A percentile compares a stretch with the other conserved stretches of the same genome.
These are phyloP conservation scores for Glaucidium brasilianum DNA, from an alignment of 2,113 vertebrate species.

Conservation along the genomic window DNA sequence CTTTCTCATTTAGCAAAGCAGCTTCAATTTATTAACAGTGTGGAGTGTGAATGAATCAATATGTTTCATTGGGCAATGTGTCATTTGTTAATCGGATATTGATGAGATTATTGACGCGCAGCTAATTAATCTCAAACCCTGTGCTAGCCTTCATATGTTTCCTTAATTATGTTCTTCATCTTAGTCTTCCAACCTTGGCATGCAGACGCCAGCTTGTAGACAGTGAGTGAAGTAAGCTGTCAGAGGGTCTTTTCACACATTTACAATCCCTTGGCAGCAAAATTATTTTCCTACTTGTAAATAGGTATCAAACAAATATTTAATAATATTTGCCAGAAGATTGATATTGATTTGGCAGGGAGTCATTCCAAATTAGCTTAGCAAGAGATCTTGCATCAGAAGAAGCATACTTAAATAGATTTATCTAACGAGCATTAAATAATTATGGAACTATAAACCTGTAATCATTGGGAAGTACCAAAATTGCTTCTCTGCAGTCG, in stretches of 20 bases:
- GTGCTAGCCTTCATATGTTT: constrained; percentile 92
- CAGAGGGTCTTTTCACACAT: constrained; percentile 72
- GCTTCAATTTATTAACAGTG: constrained; percentile 95
- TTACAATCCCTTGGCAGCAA: constrained; percentile 74
- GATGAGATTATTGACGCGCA: constrained; percentile 98
- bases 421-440: constrained; percentile 50
- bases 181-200: constrained; percentile 86
- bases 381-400: constrained; percentile 50
- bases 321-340: constrained; percentile 76
- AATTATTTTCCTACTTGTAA: constrained; percentile 81
- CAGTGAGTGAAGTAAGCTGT: constrained; percentile 84
- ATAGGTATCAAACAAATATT: constrained; percentile 82
- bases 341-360: constrained; percentile 74
- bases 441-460: constrained; percentile 42
- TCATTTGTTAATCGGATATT: constrained; percentile 99
- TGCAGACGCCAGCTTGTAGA: constrained; percentile 68
- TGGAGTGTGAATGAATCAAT: constrained; percentile 94
- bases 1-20: constrained; percentile 87
- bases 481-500: background rate
- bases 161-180: constrained; percentile 99
- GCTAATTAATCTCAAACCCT: constrained; percentile 97
- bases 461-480: constrained; percentile 34
- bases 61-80: constrained; percentile 95
- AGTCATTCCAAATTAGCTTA: constrained; percentile 57
- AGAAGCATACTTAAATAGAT: constrained; percentile 19